These are phyloP conservation scores for Hyposmocoma kahamanoa DNA, from an alignment of 1,140 invertebrate genomes.

Conservation along the genomic window DNA sequence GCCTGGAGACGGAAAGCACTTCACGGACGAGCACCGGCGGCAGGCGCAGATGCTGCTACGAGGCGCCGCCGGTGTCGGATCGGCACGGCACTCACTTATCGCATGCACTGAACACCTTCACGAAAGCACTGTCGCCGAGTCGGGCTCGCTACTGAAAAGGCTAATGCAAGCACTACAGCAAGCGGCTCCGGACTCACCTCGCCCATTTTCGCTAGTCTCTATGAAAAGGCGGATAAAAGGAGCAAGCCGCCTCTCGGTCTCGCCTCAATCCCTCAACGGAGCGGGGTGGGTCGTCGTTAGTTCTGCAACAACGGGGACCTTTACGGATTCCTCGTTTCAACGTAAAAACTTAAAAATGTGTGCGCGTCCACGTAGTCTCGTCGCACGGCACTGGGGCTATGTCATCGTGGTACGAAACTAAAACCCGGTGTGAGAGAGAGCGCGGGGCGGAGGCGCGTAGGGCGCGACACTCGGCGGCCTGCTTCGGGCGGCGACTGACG, in stretches of 20 bases:
- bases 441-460: slow-evolving; percentile 58
- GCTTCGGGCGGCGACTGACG: slow-evolving; percentile 68
- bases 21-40: slow-evolving; percentile 23
- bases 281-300: slow-evolving; percentile 62
- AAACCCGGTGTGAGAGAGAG: slow-evolving; percentile 67
- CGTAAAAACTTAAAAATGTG: slow-evolving; percentile 67
- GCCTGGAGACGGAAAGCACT: slow-evolving; percentile 33
- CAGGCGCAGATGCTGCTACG: slow-evolving; percentile 8
- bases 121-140: slow-evolving; percentile 41
- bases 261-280: slow-evolving; percentile 59
- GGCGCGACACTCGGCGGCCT: slow-evolving; percentile 65
- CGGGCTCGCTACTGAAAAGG: slow-evolving; percentile 37
- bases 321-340: slow-evolving; percentile 64
- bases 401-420: slow-evolving; percentile 67
- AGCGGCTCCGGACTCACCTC: slow-evolving; percentile 67
- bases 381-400: slow-evolving; percentile 66
- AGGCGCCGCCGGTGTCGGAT: slow-evolving; percentile 12
- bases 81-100: slow-evolving; percentile 45
- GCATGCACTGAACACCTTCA: slow-evolving; percentile 56
- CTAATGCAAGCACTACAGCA: slow-evolving; percentile 59
- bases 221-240: slow-evolving; percentile 64
- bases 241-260: slow-evolving; percentile 61
- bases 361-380: slow-evolving; percentile 63
- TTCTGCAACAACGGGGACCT: slow-evolving; percentile 68
- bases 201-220: slow-evolving; percentile 71